Percentiles rank a stretch among this genome's conserved stretches.
Evolutionary conservation across 2,113 vertebrate genomes (phyloP).

Genomic region (Epinephelus moara): DNA sequence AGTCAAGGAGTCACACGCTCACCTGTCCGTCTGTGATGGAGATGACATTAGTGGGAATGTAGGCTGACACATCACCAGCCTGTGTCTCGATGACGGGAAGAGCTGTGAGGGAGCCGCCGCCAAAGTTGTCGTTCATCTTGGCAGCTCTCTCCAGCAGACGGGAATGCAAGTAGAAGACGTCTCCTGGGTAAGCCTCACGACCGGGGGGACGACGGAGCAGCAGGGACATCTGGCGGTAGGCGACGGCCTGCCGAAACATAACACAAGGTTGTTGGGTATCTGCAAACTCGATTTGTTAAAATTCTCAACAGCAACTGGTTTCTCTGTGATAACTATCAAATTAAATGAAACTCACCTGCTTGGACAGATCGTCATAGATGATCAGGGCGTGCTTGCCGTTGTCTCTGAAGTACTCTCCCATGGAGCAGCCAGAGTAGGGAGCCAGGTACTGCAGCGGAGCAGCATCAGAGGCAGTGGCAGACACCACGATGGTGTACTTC

Average conservation of each 20-base stretch:
- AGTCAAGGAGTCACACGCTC: background rate
- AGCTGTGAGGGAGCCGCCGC: slow-evolving; percentile 96
- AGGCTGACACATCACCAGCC: slow-evolving; percentile 97
- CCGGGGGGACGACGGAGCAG: slow-evolving; percentile 96
- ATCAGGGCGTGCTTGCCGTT: slow-evolving; percentile 97
- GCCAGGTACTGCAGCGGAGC: slow-evolving; percentile 98
- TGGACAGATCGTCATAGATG: slow-evolving; percentile 98
- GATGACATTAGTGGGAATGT: slow-evolving; percentile 99
- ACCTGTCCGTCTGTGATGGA: slow-evolving; percentile 99
- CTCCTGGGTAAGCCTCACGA: slow-evolving; percentile 97
- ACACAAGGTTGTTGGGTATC: background rate
- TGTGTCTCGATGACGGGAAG: slow-evolving; percentile 97
- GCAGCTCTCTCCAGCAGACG: slow-evolving; percentile 97
- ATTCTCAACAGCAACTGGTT: background rate
- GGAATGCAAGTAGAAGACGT: slow-evolving; percentile 98
- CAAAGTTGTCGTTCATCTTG: slow-evolving; percentile 97
- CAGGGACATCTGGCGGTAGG: slow-evolving; percentile 98
- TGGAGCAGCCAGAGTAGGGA: slow-evolving; percentile 97
- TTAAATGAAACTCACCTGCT: slow-evolving; percentile 87
- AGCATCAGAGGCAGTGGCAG: slow-evolving; percentile 96
- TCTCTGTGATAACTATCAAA: background rate
- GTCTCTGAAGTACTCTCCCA: slow-evolving; percentile 99
- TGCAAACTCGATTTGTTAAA: background rate
- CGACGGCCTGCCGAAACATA: slow-evolving; percentile 87
- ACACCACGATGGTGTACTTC: slow-evolving; percentile 99